Evolutionary conservation across 2,888 invertebrate species (phyloP), one percentile per base, ranked within the genome.

Genomic region (Drosophila lutescens): DNA sequence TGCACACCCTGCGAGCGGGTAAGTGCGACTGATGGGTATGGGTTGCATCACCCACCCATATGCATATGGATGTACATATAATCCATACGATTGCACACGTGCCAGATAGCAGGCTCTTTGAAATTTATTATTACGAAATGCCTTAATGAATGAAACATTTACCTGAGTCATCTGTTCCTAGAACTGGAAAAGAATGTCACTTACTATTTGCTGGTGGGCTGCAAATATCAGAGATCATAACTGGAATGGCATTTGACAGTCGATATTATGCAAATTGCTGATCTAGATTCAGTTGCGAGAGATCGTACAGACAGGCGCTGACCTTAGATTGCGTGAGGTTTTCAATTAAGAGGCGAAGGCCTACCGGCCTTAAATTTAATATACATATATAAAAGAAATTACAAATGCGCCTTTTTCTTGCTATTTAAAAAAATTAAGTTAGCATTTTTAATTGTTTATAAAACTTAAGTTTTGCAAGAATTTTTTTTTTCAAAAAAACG

Each of bases 331-430:
- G 74, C 77, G 78, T 86, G 57, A 46, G 63, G 47, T 62, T 68
- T 69, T 62, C 43, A 66, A 80, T 71, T 86, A 85, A 56, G 41
- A 49, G 20, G 38, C 34, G 58, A 86, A 79, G 87, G 30, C 4
- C 30, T 8, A 8, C 30, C 30, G 8, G 30, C 7, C 30, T 8
- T 7, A 30, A 30, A 8, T 30, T 30, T 8, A 30, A 30, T 30
- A 30, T 8, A 8, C 8, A 30, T 8, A 30, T 26, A 6, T 26
- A 30, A 8, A 30, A 30, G 30, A 30, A 30, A 30, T 26, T 26
- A 26, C 6, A 26, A 26, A 6, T 26, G 0, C 1, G 2, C 2
- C 5, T 6, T 26, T 26, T 26, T 26, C 6, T 26, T 6, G 26
- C 26, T 0, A 26, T 26, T 26, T 26, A 26, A 26, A 5, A 26